A percentile compares a stretch with the other conserved stretches of the same genome.
phyloP scores from a whole-genome alignment of 2,113 vertebrate species.

The Platycercus adscitus region DNA sequence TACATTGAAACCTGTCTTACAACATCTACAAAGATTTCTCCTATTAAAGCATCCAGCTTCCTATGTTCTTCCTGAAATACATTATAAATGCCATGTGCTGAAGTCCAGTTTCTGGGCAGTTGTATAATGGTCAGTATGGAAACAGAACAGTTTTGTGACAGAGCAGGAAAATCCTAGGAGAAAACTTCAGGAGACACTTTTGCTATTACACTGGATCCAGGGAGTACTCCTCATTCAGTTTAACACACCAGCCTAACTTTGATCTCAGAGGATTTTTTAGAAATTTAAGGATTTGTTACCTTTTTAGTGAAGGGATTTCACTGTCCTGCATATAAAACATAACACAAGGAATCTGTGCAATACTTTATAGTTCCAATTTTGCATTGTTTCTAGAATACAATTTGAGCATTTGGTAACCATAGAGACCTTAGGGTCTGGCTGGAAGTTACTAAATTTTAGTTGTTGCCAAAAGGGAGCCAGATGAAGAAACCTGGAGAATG shows the following conservation, averaged over 20 bases:
- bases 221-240: accelerated
- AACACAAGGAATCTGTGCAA: not conserved
- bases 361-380: not conserved
- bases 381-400: not conserved
- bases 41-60: not conserved
- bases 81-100: not conserved
- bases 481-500: not conserved
- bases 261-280: accelerated
- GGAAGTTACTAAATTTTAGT: not conserved
- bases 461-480: not conserved
- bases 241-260: not conserved
- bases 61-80: not conserved
- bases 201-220: accelerated
- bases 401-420: not conserved
- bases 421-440: not conserved
- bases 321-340: accelerated
- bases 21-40: not conserved
- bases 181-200: not conserved
- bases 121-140: not conserved
- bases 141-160: accelerated
- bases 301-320: not conserved
- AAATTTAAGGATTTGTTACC: not conserved
- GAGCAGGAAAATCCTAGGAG: not conserved
- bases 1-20: not conserved
- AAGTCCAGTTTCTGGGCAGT: not conserved